A percentile compares a stretch with the other conserved stretches of the same genome.
phyloP scores from a whole-genome alignment of 2,797 vertebrate species.

The Saxicola maurus region DNA sequence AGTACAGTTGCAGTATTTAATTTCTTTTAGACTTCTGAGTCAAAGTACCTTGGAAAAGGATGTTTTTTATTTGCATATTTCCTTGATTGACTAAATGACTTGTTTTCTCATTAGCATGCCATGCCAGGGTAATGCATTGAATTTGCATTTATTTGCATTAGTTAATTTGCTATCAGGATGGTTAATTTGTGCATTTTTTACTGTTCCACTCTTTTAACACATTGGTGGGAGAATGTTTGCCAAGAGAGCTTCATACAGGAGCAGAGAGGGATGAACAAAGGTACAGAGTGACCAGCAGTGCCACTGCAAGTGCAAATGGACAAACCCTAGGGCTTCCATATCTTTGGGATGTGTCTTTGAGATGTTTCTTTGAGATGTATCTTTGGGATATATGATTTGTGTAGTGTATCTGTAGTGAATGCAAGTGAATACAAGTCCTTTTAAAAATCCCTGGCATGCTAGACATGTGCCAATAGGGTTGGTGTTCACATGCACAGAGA shows the following conservation, averaged over 20 bases:
- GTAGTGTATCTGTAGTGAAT: not conserved
- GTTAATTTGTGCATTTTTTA: slow-evolving; percentile 46
- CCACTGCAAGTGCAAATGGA: not conserved
- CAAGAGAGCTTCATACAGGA: not conserved
- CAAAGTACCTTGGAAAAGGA: slow-evolving; percentile 28
- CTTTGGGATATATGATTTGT: not conserved
- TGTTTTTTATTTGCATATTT: slow-evolving; percentile 60
- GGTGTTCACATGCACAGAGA: not conserved
- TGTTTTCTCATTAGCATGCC: slow-evolving; percentile 46
- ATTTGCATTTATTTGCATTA: slow-evolving; percentile 62
- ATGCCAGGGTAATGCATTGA: slow-evolving; percentile 16
- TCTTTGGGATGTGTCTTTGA: not conserved
- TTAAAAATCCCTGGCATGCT: not conserved
- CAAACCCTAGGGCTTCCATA: not conserved
- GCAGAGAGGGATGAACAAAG: not conserved
- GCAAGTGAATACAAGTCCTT: not conserved
- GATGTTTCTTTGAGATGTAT: no score
- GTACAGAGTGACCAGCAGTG: not conserved
- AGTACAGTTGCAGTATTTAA: slow-evolving; percentile 1
- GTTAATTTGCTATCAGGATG: slow-evolving; percentile 37
- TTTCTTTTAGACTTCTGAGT: slow-evolving; percentile 3
- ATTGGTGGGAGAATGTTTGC: not conserved
- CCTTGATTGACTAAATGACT: slow-evolving; percentile 55
- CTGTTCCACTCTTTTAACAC: slow-evolving; percentile 20
- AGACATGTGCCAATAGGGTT: not conserved